Base-by-base conservation (phyloP, 2,797 vertebrate genomes). In the Betta splendens region DNA sequence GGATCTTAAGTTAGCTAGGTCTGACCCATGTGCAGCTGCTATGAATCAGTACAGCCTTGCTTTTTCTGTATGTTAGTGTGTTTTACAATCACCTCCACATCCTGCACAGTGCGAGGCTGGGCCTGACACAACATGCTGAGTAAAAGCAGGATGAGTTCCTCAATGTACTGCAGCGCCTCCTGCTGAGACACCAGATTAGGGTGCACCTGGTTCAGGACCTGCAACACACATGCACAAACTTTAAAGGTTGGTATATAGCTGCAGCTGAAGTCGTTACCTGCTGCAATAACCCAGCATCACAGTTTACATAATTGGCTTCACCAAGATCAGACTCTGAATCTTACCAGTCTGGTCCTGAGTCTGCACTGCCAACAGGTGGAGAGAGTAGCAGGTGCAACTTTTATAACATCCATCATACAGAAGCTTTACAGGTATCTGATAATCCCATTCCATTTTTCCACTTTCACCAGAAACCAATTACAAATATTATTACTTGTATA, bases 151-250 rank as follows among this genome's bases (percentile, higher is more conserved):
- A 98, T 98, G 85, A 98, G 91, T 87, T 97, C 95, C 86, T 98
- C 96, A 45, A 98, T 95, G 81, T 98, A 97, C 80, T 98, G 95
- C 80, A 98, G 91, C 0, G 96, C 96, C 86, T 96, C 95, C 89
- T 96, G 95, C 84, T 94, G 95, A 79, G 96, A 97, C 16, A 93
- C 94, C 78, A 98, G 93, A 80, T 95, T 96, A 31, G 96, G 96
- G 70, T 98, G 96, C 73, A 98, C 96, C 90, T 98, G 96, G 57
- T 91, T 93, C 82, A 98, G 93, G 72, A 98, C 96, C 96, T 98
- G 67, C 0, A 75, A 48, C 46, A 22, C 12, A 50, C 25, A 56
- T 4, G 28, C 29, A 3, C 32, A 33, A 15, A 33, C 11, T 32
- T 29, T 3, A 32, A 10, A 26, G 2, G 4, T 26, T 9, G 26